phyloP scores from a whole-genome alignment of 2,113 vertebrate genomes.

The Datnioides undecimradiatus region DNA sequence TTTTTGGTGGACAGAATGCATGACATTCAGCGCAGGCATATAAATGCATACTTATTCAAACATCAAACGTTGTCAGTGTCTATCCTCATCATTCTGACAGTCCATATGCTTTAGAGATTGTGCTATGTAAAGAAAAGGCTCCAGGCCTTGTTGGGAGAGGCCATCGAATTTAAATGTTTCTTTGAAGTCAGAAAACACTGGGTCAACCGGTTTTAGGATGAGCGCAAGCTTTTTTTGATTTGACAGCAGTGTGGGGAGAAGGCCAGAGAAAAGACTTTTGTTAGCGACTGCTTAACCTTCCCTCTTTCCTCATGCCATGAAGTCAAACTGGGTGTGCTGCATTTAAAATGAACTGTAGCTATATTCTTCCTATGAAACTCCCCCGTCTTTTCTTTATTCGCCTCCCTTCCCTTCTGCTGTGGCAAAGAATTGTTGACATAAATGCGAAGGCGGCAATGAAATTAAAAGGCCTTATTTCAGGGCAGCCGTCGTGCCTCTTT shows the following conservation, averaged over 20 bases:
- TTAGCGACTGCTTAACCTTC: constrained; percentile 43
- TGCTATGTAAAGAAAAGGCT: constrained; percentile 25
- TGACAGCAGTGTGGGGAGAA: constrained; percentile 7
- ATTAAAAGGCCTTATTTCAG: constrained; percentile 81
- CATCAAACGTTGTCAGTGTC: constrained; percentile 46
- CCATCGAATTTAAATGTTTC: constrained; percentile 26
- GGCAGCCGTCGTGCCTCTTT: constrained; percentile 74
- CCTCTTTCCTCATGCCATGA: constrained; percentile 37
- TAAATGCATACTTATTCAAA: constrained; percentile 53
- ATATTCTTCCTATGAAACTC: constrained; percentile 37
- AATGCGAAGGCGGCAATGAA: constrained; percentile 73
- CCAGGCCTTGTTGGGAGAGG: constrained; percentile 18
- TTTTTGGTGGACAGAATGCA: constrained; percentile 26
- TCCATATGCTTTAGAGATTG: constrained; percentile 37
- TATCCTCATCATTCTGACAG: constrained; percentile 31
- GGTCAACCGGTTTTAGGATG: constrained; percentile 26
- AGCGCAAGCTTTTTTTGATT: constrained; percentile 7
- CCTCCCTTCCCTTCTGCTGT: constrained; percentile 14
- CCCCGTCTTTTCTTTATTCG: constrained; percentile 39
- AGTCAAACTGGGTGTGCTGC: constrained; percentile 46
- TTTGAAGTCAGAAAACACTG: constrained; percentile 37
- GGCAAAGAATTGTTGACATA: constrained; percentile 74
- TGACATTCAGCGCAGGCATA: constrained; percentile 21
- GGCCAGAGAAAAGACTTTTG: constrained; percentile 4
- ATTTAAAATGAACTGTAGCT: constrained; percentile 56